Evolutionary conservation across 2,888 invertebrate species (phyloP).

Genomic region (Patella ulyssiponensis): DNA sequence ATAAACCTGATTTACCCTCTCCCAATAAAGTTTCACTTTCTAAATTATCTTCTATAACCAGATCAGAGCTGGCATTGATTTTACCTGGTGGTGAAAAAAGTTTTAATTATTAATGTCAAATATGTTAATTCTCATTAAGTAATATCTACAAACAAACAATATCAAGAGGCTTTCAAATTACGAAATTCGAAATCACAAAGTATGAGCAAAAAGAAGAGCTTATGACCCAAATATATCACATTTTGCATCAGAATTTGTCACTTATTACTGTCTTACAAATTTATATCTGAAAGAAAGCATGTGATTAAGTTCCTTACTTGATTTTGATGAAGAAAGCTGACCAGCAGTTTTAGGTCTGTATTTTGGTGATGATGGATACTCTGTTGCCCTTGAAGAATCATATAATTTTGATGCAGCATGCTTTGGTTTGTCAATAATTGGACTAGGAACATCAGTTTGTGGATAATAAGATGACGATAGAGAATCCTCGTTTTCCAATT

Average conservation of each 20-base stretch:
- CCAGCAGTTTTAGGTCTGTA: background rate
- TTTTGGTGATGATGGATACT: background rate
- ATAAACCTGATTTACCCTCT: conserved; percentile 55
- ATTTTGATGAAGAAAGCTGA: background rate
- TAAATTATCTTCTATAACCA: conserved; percentile 63
- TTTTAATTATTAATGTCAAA: too few relatives aligned
- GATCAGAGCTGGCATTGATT: conserved; percentile 39
- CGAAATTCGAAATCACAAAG: too few relatives aligned
- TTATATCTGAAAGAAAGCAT: too few relatives aligned
- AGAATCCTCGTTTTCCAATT: background rate
- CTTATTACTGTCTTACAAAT: too few relatives aligned
- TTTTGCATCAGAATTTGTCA: too few relatives aligned
- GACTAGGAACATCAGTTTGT: background rate
- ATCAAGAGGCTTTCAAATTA: too few relatives aligned
- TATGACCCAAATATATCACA: too few relatives aligned
- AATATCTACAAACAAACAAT: too few relatives aligned
- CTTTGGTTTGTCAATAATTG: background rate
- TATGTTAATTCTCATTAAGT: too few relatives aligned
- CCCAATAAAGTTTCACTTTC: conserved; percentile 65
- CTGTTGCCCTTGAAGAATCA: too few relatives aligned
- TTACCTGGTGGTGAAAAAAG: background rate
- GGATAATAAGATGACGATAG: background rate
- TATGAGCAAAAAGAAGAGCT: too few relatives aligned
- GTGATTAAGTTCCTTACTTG: background rate
- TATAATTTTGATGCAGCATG: background rate